Percentiles rank a stretch among this genome's conserved stretches.
These are phyloP conservation scores for Illadopsis cleaveri DNA, from an alignment of 2,113 vertebrate species.

Conservation along the genomic window DNA sequence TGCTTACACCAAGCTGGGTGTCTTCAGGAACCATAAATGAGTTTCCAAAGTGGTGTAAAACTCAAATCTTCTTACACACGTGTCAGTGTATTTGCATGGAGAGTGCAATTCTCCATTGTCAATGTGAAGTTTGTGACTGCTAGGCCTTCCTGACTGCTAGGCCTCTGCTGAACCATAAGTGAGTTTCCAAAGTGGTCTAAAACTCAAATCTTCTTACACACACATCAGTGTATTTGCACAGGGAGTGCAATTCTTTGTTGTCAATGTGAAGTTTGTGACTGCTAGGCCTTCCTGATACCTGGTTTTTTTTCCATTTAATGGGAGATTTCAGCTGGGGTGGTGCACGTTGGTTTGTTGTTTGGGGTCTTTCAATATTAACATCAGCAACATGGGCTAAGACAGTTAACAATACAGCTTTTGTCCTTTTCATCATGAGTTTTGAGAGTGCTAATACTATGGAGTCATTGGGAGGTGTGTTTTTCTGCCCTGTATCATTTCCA, in stretches of 20 bases:
- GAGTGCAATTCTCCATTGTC: background rate
- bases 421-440: background rate
- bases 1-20: background rate
- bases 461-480: background rate
- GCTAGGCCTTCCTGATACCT: background rate
- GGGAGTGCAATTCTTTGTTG: background rate
- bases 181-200: background rate
- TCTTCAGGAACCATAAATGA: background rate
- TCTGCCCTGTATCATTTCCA: background rate
- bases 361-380: background rate
- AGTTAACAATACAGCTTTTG: background rate
- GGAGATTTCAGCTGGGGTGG: background rate
- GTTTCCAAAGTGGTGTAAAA: background rate
- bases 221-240: background rate
- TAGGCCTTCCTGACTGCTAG: background rate
- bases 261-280: background rate
- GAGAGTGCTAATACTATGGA: background rate
- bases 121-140: background rate
- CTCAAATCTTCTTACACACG: background rate
- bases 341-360: background rate
- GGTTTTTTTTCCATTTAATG: background rate
- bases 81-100: background rate
- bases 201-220: background rate
- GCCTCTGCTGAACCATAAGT: background rate
- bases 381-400: background rate